Base-by-base conservation (phyloP, 2,797 vertebrate species). In the Parauchenoglanis ngamensis region DNA sequence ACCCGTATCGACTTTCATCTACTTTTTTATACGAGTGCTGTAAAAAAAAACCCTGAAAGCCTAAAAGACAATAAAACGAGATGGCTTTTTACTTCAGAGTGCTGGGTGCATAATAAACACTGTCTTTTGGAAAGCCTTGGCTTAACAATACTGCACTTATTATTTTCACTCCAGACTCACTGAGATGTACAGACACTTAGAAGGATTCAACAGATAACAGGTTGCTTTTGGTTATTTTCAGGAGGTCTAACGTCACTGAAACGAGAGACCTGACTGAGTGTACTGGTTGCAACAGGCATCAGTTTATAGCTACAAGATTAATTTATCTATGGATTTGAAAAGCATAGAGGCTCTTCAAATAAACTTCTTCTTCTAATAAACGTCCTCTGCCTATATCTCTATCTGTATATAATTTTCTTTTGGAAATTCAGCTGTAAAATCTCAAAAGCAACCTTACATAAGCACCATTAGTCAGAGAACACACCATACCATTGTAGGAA, bases 51-150 rank as follows among this genome's bases (percentile, higher is more conserved):
- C 1, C 13, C 6, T 61, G 21, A 44, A 81, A 59, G 31, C 35
- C 59, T 84, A 61, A 72, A 61, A 81, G 56, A 31, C 63, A 65
- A 72, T 85, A 75, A 44, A 88, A 57, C 1, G 40, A 85, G 49
- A 75, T 28, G 57, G 65, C 67, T 85, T 85, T 85, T 63, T 81
- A 54, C 46, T 85, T 82, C 63, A 46, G 77, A 31, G 35, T 1
- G 35, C 52, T 21, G 5, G 23, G 59, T 25, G 57, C 19, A 83
- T 83, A 85, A 76, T 49, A 83, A 77, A 83, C n/a, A 3, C 68
- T 31, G 57, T 46, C 15, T 56, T 65, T 81, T 40, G 44, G 28
- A 75, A 81, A 88, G 77, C 46, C 68, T 54, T 76, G 67, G 46
- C 46, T 56, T 85, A 21, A 25, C 17, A 21, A 31, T 65, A 59